phyloP scores from a whole-genome alignment of 2,797 vertebrate genomes.

The Notolepis coatsorum region DNA sequence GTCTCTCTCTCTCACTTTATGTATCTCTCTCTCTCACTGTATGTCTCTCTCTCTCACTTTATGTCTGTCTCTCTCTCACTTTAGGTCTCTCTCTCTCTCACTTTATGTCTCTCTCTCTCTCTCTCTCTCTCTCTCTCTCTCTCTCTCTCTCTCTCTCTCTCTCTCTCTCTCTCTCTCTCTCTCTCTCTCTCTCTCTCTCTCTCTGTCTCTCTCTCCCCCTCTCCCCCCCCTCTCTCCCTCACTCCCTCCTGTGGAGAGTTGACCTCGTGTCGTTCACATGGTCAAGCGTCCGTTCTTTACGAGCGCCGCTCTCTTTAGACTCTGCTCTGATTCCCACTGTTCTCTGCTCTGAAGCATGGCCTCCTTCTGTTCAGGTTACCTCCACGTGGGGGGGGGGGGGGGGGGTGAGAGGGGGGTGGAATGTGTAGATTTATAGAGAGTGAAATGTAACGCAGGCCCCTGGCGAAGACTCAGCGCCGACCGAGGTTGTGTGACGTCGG shows the following conservation, averaged over 20 bases:
- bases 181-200: constrained; percentile 10
- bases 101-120: constrained; percentile 26
- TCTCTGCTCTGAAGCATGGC: constrained; percentile 13
- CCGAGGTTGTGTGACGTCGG: constrained; percentile 49
- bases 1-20: constrained; percentile 10
- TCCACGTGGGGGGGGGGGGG: constrained; percentile 12
- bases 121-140: constrained; percentile 13
- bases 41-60: too few species aligned
- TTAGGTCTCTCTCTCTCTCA: constrained; percentile 6
- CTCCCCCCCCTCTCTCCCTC: too few species aligned
- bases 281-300: constrained; percentile 8
- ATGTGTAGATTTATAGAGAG: constrained; percentile 71
- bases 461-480: constrained; percentile 51
- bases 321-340: constrained; percentile 3
- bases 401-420: constrained; percentile 12
- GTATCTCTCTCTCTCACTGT: constrained; percentile 12
- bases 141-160: constrained; percentile 26
- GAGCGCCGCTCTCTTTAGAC: constrained; percentile 17
- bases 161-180: constrained; percentile 22
- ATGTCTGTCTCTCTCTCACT: constrained; percentile 20
- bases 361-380: constrained; percentile 44
- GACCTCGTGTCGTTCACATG: constrained; percentile 34
- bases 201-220: constrained; percentile 32
- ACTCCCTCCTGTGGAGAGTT: constrained; percentile 12
- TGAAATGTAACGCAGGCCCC: constrained; percentile 64